Evolutionary conservation across 2,888 invertebrate species (phyloP), one percentile per base, ranked within the genome.

Genomic region (Notocelia uddmanniana): DNA sequence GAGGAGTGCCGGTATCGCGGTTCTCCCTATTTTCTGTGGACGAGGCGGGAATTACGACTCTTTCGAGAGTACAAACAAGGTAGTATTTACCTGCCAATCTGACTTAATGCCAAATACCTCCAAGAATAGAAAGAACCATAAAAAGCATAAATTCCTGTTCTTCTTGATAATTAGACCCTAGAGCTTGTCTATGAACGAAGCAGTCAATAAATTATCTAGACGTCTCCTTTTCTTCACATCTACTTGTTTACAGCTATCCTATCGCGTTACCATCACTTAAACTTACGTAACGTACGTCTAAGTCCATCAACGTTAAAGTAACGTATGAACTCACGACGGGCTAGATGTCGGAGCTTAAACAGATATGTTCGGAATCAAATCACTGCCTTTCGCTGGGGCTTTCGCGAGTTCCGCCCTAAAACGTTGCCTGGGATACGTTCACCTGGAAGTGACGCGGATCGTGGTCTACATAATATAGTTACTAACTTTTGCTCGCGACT

Each of bases 251-350:
- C 3, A 45, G 45, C 45, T 45, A 6, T 45, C 45, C n/a, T n/a
- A 41, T 59, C 21, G n/a, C 23, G 21, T n/a, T 19, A 19, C 50
- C 50, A 19, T 75, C 78, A 75, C 77, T 69, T 62, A 63, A 74
- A 69, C 67, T 55, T 80, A 87, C 83, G 59, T 26, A 23, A 60
- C 48, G 63, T 75, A 82, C 82, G 84, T 83, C 85, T 88, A 91
- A 88, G 84, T 83, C 80, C 79, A 79, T 75, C 79, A 80, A 83
- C 74, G 87, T 86, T 87, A 89, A 93, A 94, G 88, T 91, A 92
- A 75, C 76, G 78, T 80, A 75, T 76, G 74, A 76, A 77, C 74
- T 77, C 69, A 74, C 80, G 80, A 83, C 83, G 76, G 77, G 76
- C 82, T 81, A 81, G 80, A 86, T 87, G 83, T 82, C 74, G 78